Evolutionary conservation across 2,888 invertebrate genomes (phyloP), one percentile per base, ranked within the genome.

Genomic region (Drosophila limbata): DNA sequence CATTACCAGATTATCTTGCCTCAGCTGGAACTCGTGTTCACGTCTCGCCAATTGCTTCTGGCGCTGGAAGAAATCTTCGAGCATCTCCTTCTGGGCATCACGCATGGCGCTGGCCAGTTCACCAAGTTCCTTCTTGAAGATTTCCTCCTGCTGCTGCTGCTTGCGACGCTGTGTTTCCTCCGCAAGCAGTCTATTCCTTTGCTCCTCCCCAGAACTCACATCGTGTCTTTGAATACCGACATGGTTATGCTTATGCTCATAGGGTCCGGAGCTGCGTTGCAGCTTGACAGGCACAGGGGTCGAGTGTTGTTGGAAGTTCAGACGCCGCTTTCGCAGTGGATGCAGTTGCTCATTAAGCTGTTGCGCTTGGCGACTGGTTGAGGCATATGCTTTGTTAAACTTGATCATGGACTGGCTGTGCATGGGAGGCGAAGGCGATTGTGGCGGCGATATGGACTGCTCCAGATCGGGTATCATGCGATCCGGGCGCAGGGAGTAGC

Each of bases 21-120:
- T 84, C 65, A 91, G 81, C 57, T 92, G 92, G 66, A 92, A 92
- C 56, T 90, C 90, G 42, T 92, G 92, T 66, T 92, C 92, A 2
- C 89, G 83, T 10, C 91, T 89, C 3, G 90, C 88, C 8, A 92
- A 44, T 44, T 90, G 83, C 68, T 90, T 91, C 71, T 92, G 92
- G 50, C 90, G 91, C 35, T 84, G 76, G 45, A 92, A 92, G 73
- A 92, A 92, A 44, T 91, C 90, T 15, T 83, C 73, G 17, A 92
- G 79, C 80, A 92, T 86, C 56, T 92, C 89, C 3, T 84, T 88
- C 33, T 92, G 92, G 13, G 91, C 89, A 53, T 75, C 69, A 0
- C 88, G 87, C 73, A 92, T 65, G 15, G 90, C 90, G 15, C 56
- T 77, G 31, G 90, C 83, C 62, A 92, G 71, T 53, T 92, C 87